phyloP scores from a whole-genome alignment of 2,797 vertebrate genomes.

The Tauraco hartlaubi region DNA sequence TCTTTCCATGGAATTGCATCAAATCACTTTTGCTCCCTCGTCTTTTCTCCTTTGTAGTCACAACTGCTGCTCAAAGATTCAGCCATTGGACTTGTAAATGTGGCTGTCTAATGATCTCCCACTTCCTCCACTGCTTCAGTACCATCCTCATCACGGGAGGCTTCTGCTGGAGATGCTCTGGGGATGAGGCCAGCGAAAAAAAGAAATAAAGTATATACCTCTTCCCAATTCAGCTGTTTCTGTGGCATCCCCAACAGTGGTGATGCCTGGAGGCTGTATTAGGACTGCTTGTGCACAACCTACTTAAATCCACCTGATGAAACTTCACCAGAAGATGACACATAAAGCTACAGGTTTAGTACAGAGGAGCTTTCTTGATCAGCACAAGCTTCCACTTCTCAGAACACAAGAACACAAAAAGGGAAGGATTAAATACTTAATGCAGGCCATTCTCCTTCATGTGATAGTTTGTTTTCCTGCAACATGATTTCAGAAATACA shows the following conservation, averaged over 20 bases:
- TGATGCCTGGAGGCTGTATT: not conserved
- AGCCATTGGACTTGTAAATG: not conserved
- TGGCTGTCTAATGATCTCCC: not conserved
- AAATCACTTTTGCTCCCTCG: not conserved
- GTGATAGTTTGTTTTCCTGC: constrained; percentile 12
- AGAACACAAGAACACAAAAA: not conserved
- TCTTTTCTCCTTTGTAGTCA: not conserved
- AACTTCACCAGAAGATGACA: not conserved
- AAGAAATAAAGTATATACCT: not conserved
- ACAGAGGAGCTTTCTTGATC: not conserved
- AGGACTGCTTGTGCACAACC: not conserved
- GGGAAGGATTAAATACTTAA: not conserved
- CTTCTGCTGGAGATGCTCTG: not conserved
- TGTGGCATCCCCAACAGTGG: not conserved
- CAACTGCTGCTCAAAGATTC: not conserved
- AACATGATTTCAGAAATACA: not conserved
- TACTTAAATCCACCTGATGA: not conserved
- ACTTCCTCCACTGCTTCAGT: not conserved
- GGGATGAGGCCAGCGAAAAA: not conserved
- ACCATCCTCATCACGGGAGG: not conserved
- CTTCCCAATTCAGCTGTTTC: not conserved
- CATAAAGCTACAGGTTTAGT: not conserved
- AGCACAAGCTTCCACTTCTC: not conserved
- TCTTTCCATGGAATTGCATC: not conserved
- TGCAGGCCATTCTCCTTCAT: not conserved